Evolutionary conservation across 1,140 invertebrate species (phyloP).

Genomic region (Drosophila pruinosa): DNA sequence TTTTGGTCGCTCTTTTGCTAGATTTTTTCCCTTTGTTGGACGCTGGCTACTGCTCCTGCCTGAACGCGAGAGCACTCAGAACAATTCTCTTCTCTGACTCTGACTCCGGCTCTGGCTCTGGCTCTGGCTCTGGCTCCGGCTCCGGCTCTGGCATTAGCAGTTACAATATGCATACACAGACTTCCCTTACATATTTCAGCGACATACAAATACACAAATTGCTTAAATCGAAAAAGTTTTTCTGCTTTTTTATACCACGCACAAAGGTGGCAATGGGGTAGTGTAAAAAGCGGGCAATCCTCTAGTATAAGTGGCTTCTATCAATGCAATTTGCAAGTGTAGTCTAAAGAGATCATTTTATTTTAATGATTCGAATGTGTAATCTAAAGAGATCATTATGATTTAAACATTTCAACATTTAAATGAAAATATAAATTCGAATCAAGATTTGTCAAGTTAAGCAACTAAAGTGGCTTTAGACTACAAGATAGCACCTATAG

Average conservation of each 20-base stretch:
- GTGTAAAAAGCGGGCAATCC: not conserved
- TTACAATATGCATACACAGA: constrained; percentile 15
- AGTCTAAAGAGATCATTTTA: no score
- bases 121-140: no score
- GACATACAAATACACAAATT: constrained; percentile 53
- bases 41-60: not conserved
- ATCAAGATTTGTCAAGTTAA: no score
- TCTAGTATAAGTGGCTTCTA: no score
- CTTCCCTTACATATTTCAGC: not conserved
- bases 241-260: constrained; percentile 20
- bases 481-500: no score
- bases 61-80: not conserved
- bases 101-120: no score
- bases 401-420: no score
- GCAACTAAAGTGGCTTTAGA: no score
- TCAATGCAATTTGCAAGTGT: no score
- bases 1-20: constrained; percentile 46
- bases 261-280: not conserved
- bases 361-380: no score
- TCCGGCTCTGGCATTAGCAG: constrained; percentile 16
- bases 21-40: constrained; percentile 1
- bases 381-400: no score
- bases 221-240: constrained; percentile 79
- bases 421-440: no score
- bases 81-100: not conserved